These are phyloP conservation scores for Cataglyphis livida DNA, from an alignment of 2,888 invertebrate species.

Conservation along the genomic window DNA sequence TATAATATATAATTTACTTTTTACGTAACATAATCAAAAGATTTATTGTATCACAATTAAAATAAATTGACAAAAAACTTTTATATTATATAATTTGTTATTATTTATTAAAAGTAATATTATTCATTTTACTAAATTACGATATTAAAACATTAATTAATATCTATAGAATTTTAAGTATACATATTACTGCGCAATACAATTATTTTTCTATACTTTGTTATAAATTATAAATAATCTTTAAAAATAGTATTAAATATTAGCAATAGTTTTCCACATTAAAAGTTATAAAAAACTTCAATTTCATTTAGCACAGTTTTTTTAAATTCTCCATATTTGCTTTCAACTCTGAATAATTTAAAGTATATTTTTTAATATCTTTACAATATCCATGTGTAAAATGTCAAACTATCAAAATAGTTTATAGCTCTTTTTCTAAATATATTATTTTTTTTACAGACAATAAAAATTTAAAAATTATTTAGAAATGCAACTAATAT, in stretches of 20 bases:
- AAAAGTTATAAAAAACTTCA: conserved; percentile 26
- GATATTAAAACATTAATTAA: conserved; percentile 21
- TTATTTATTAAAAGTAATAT: conserved; percentile 15
- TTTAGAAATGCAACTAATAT: not conserved
- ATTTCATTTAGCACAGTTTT: not conserved
- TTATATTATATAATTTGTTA: not conserved
- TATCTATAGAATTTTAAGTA: not conserved
- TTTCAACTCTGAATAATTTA: not conserved
- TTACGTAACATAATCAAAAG: conserved; percentile 3
- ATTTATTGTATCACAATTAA: not conserved
- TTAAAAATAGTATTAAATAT: conserved; percentile 36
- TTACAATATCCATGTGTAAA: not conserved
- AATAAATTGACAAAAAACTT: not conserved
- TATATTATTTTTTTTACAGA: not conserved
- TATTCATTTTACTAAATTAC: not conserved
- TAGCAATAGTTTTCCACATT: conserved; percentile 36
- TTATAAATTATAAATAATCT: conserved; percentile 38
- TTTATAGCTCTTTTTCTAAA: not conserved
- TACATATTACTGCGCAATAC: not conserved
- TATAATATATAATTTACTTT: not conserved
- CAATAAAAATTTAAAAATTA: not conserved
- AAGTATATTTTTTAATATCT: not conserved
- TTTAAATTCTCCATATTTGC: not conserved
- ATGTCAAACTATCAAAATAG: not conserved
- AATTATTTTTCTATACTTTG: conserved; percentile 42